A percentile compares a stretch with the other conserved stretches of the same genome.
Evolutionary conservation across 2,113 vertebrate species (phyloP).

Genomic region (Psittacara wagleri): DNA sequence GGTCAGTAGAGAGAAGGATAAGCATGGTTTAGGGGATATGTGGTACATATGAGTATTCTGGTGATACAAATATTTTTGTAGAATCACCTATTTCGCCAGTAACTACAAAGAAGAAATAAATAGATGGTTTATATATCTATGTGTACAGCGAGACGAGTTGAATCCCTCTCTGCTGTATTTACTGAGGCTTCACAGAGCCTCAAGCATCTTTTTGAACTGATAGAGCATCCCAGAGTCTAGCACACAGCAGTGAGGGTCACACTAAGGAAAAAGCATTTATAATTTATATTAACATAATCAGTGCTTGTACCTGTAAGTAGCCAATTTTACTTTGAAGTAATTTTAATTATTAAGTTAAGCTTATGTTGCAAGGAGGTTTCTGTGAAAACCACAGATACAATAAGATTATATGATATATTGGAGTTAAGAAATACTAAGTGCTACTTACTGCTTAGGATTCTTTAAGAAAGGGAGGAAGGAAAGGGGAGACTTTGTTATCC

Average conservation of each 20-base stretch:
- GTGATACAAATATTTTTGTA: background rate
- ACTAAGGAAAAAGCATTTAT: slow-evolving; percentile 61
- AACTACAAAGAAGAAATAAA: background rate
- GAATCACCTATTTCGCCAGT: background rate
- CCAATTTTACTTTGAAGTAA: slow-evolving; percentile 70
- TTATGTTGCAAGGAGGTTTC: slow-evolving; percentile 21
- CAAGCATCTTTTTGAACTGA: background rate
- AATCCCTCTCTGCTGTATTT: background rate
- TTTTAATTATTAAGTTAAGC: slow-evolving; percentile 69
- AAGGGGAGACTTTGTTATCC: background rate
- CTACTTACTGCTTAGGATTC: slow-evolving; percentile 8
- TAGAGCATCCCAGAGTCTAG: background rate
- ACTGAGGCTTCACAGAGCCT: background rate
- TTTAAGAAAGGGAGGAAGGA: background rate
- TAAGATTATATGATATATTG: slow-evolving; percentile 28
- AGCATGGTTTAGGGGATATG: background rate
- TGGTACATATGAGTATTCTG: background rate
- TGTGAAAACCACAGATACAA: slow-evolving; percentile 49
- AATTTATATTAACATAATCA: slow-evolving; percentile 77
- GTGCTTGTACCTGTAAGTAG: slow-evolving; percentile 65
- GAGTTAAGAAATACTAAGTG: background rate
- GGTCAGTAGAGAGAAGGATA: background rate
- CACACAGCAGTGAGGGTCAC: background rate
- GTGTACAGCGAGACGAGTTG: background rate
- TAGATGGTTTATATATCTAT: fast-evolving